Conservation (phyloP, 1,140 invertebrate genomes). For the Doryteuthis pealeii region DNA sequence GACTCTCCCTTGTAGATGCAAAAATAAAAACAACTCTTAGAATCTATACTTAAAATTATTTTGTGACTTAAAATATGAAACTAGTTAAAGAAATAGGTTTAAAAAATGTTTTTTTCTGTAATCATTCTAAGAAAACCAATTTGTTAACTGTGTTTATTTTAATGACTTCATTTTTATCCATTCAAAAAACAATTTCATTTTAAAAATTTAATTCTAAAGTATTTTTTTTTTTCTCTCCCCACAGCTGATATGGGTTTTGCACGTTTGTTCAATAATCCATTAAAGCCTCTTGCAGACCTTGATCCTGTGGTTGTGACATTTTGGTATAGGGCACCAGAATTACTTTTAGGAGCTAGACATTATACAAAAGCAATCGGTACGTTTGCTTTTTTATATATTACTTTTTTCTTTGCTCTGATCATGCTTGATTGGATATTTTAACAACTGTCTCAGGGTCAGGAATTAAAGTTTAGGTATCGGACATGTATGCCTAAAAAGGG, state of each 20-base stretch:
- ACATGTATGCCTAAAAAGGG: too few relatives aligned
- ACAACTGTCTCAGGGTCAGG: background rate
- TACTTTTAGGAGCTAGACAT: constrained; percentile 93
- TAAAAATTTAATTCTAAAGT: too few relatives aligned
- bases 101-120: too few relatives aligned
- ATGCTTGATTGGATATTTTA: background rate
- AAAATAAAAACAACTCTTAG: too few relatives aligned
- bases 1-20: too few relatives aligned
- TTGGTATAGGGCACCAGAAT: constrained; percentile 98
- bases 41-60: too few relatives aligned
- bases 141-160: too few relatives aligned
- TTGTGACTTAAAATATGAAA: too few relatives aligned
- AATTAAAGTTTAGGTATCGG: background rate
- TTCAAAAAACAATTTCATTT: too few relatives aligned
- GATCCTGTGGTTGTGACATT: constrained; percentile 99
- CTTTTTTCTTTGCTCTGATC: background rate
- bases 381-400: constrained; percentile 21
- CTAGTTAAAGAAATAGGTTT: too few relatives aligned
- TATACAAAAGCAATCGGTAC: constrained; percentile 97
- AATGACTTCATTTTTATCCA: too few relatives aligned
- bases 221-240: constrained; percentile 9
- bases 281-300: constrained; percentile 86
- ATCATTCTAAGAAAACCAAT: too few relatives aligned
- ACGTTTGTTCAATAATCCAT: constrained; percentile 95
- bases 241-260: constrained; percentile 99